Conservation (phyloP, 2,888 invertebrate species). For the Campoplex capitator region DNA sequence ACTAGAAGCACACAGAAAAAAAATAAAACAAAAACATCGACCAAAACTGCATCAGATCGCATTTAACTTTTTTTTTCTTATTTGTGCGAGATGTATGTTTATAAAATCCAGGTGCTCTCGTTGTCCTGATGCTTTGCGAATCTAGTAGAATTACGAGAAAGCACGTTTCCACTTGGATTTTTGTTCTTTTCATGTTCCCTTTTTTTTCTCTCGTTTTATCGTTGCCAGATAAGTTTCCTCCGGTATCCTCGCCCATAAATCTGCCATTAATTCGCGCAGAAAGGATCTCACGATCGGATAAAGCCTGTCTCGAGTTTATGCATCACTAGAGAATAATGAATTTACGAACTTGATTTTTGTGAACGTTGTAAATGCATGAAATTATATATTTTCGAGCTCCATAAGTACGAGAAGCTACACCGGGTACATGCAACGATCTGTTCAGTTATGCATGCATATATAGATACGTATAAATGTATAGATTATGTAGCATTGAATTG, state of each 20-base stretch:
- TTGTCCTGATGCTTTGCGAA: not conserved
- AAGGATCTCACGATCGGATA: conserved; percentile 9
- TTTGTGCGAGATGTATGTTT: not conserved
- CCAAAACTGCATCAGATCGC: not conserved
- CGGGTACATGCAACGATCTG: conserved; percentile 22
- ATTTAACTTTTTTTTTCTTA: not conserved
- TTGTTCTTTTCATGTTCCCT: not conserved
- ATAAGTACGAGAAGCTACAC: not conserved
- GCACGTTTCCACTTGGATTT: conserved; percentile 6
- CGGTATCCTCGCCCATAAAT: not conserved
- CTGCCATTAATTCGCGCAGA: conserved; percentile 16
- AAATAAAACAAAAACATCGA: not conserved
- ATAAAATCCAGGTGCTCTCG: not conserved
- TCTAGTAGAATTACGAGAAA: not conserved
- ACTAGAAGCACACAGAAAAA: not conserved
- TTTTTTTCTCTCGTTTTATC: conserved; percentile 19
- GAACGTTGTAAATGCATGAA: conserved; percentile 36
- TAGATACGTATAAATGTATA: not conserved
- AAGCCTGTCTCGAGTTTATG: conserved; percentile 30
- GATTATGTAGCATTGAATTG: conserved; percentile 72
- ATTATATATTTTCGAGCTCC: conserved; percentile 36
- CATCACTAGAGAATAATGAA: conserved; percentile 40
- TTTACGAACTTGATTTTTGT: conserved; percentile 33
- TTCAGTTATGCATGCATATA: not conserved
- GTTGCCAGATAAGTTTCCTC: conserved; percentile 9